A percentile compares a stretch with the other conserved stretches of the same genome.
Conservation (phyloP, 2,797 vertebrate species). For the Hozukius guyotensis region DNA sequence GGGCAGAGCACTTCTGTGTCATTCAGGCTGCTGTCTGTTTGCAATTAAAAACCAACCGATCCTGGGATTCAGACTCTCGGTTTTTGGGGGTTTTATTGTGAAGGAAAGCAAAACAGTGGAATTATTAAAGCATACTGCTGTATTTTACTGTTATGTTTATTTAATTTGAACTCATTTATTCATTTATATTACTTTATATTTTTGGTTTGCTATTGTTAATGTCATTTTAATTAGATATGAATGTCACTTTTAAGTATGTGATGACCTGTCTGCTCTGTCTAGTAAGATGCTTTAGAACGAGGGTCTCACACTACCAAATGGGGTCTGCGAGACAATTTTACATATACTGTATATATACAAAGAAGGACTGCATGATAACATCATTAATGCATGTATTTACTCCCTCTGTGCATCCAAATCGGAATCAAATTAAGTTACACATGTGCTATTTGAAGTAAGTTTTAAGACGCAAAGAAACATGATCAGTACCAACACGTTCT, state of each 20-base stretch:
- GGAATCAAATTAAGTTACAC: not conserved
- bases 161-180: not conserved
- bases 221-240: not conserved
- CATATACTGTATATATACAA: not conserved
- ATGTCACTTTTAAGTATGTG: not conserved
- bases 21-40: conserved; percentile 3
- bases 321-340: not conserved
- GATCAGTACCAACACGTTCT: too few relatives aligned
- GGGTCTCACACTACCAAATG: not conserved
- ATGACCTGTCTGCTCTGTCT: not conserved
- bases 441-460: not conserved
- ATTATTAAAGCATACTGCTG: not conserved
- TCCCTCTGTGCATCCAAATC: not conserved
- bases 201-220: not conserved
- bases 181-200: not conserved
- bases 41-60: conserved; percentile 14
- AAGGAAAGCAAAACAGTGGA: conserved; percentile 6
- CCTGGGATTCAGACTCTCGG: not conserved
- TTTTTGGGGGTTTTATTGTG: not conserved
- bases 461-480: not conserved
- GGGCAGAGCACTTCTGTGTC: not conserved
- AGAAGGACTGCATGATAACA: not conserved
- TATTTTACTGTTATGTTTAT: not conserved
- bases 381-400: not conserved
- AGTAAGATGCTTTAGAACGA: not conserved